phyloP scores from a whole-genome alignment of 64 coral and sea anemone genomes.

The Dendronephthya gigantea region DNA sequence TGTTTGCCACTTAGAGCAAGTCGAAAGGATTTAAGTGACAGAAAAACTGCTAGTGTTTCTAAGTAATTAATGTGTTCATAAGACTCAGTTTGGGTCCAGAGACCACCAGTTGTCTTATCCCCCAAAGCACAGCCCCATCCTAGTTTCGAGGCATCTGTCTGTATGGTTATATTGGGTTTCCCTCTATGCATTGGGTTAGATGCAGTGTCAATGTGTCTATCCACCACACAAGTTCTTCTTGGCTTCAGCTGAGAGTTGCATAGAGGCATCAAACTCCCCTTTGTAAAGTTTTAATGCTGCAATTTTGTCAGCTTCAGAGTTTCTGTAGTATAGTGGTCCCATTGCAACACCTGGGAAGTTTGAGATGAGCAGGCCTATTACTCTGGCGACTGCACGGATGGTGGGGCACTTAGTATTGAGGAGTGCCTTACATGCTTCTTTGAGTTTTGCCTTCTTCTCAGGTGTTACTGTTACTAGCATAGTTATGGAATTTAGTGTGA shows the following conservation, averaged over 20 bases:
- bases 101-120: neutral
- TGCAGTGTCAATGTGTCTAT: neutral
- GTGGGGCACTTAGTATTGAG: neutral
- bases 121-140: conserved; percentile 6
- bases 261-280: neutral
- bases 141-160: conserved; percentile 10
- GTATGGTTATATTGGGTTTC: neutral
- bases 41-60: conserved; percentile 33
- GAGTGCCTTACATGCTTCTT: neutral
- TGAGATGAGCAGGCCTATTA: neutral
- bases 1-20: neutral
- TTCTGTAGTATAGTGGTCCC: neutral
- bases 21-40: conserved; percentile 18
- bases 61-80: conserved; percentile 34
- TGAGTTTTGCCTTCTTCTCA: conserved; percentile 14
- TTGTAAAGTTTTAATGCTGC: neutral
- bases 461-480: conserved; percentile 16
- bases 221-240: neutral
- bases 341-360: neutral
- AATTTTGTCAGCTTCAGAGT: neutral
- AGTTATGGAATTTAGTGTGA: conserved; percentile 25
- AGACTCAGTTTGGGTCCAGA: conserved; percentile 3
- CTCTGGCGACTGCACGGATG: neutral
- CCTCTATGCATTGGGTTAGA: neutral
- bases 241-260: neutral